A percentile compares a stretch with the other conserved stretches of the same genome.
phyloP scores from a whole-genome alignment of 2,888 invertebrate genomes.

The Megamerina dolium region DNA sequence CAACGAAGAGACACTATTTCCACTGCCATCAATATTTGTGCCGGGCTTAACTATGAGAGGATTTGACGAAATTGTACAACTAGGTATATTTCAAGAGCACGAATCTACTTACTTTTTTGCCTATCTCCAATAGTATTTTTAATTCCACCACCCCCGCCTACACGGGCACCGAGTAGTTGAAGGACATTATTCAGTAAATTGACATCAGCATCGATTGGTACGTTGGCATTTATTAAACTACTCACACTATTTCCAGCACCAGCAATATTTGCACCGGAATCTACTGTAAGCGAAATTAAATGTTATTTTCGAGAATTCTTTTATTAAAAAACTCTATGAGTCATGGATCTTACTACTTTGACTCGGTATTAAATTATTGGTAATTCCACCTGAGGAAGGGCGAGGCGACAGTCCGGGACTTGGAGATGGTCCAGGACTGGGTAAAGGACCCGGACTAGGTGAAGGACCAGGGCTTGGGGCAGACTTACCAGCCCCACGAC shows the following conservation, averaged over 20 bases:
- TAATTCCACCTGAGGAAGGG: background rate
- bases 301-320: no score
- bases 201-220: constrained; percentile 7
- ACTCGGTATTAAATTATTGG: background rate
- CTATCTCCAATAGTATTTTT: background rate
- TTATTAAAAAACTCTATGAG: no score
- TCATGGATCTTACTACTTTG: constrained; percentile 3
- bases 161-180: background rate
- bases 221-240: background rate
- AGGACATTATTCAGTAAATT: constrained; percentile 11
- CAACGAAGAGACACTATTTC: no score
- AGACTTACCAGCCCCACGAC: background rate
- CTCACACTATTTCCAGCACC: constrained; percentile 10
- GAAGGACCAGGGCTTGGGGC: no score
- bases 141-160: background rate
- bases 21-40: no score
- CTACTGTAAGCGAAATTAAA: background rate
- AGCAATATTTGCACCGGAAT: constrained; percentile 3
- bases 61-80: no score
- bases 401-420: no score
- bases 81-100: no score
- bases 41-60: background rate
- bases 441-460: no score
- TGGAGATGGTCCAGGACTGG: no score
- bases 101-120: constrained; percentile 2